Percentiles rank a stretch among this genome's conserved stretches.
These are phyloP conservation scores for Cataglyphis cursor DNA, from an alignment of 2,888 invertebrate species.

Conservation along the genomic window DNA sequence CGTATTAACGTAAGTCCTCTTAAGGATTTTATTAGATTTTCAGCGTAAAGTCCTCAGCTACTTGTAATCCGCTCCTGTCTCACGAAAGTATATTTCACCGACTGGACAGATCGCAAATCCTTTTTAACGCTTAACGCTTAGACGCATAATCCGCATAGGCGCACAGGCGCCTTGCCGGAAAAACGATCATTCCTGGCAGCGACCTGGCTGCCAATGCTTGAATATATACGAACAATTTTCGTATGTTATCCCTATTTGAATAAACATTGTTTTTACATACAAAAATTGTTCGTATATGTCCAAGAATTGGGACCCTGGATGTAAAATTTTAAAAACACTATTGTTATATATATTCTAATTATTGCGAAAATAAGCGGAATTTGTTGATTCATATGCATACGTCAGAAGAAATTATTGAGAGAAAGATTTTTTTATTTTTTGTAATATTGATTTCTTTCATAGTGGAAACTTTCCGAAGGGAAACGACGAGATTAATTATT, in stretches of 20 bases:
- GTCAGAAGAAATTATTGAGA: not conserved
- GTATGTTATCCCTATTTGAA: not conserved
- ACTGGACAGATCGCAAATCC: conserved; percentile 50
- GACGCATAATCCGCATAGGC: conserved; percentile 39
- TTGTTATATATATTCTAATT: conserved; percentile 11
- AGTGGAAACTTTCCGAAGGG: not conserved
- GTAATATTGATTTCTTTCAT: not conserved
- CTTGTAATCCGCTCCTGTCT: conserved; percentile 66
- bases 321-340: not conserved
- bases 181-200: not conserved
- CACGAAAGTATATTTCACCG: conserved; percentile 64
- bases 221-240: not conserved
- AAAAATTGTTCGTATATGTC: not conserved
- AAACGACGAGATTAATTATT: not conserved
- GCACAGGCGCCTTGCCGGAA: not conserved
- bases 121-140: conserved; percentile 57
- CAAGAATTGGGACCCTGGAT: not conserved
- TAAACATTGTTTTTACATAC: not conserved
- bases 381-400: not conserved
- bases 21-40: conserved; percentile 76
- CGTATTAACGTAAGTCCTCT: conserved; percentile 76
- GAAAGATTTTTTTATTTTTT: not conserved
- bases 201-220: not conserved
- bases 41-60: conserved; percentile 72
- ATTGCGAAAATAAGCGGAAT: not conserved